A percentile compares a stretch with the other conserved stretches of the same genome.
These are phyloP conservation scores for Biston betularia DNA, from an alignment of 2,888 invertebrate genomes.

Conservation along the genomic window DNA sequence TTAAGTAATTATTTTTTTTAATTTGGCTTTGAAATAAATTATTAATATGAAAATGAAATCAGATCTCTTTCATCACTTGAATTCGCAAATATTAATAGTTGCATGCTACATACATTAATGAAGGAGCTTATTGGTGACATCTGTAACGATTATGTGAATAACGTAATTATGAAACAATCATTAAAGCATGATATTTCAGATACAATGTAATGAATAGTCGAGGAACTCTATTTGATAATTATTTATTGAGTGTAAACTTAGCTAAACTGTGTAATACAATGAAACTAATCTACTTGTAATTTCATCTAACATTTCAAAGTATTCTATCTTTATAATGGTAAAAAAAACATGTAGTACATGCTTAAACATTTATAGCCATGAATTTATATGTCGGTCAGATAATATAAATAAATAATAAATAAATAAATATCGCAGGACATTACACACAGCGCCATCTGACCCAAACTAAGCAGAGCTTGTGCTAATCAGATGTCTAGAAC, in stretches of 20 bases:
- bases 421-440: no score
- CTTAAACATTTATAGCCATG: slow-evolving; percentile 1
- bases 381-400: neutral
- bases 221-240: neutral
- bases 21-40: no score
- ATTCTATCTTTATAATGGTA: no score
- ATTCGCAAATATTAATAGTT: slow-evolving; percentile 31
- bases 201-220: neutral
- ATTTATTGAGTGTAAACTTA: no score
- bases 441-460: no score
- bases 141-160: slow-evolving; percentile 5
- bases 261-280: neutral
- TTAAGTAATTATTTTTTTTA: no score
- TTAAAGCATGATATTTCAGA: neutral
- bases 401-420: no score
- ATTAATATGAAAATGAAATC: no score
- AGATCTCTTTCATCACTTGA: slow-evolving; percentile 17
- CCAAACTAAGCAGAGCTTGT: no score
- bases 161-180: neutral
- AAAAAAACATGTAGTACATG: slow-evolving; percentile 4
- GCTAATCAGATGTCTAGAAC: slow-evolving; percentile 21
- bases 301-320: no score
- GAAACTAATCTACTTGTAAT: neutral
- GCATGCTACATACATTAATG: slow-evolving; percentile 38
- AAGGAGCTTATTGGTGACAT: slow-evolving; percentile 13